These are phyloP conservation scores for Eurois occulta DNA, from an alignment of 2,888 invertebrate species.

Conservation along the genomic window DNA sequence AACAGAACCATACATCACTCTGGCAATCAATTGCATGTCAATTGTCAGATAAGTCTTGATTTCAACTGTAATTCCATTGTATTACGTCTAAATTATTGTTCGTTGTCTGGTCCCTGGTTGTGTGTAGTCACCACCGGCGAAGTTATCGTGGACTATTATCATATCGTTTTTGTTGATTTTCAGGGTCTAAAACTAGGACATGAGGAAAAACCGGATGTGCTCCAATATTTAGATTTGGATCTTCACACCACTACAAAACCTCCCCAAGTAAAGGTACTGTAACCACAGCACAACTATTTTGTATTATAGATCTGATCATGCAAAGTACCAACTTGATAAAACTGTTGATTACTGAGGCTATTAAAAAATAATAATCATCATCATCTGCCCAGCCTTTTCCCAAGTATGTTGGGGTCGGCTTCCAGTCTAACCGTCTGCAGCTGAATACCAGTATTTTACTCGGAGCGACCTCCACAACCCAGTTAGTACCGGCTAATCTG, in stretches of 20 bases:
- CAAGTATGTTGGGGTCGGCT: no score
- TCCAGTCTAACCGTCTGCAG: no score
- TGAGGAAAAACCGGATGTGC: constrained; percentile 73
- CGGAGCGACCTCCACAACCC: no score
- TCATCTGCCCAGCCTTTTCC: no score
- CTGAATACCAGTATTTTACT: no score
- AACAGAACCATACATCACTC: neutral
- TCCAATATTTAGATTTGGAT: constrained; percentile 97
- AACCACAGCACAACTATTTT: constrained; percentile 24
- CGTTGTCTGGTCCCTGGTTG: neutral
- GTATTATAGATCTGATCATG: neutral
- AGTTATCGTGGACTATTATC: neutral
- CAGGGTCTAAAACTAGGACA: constrained; percentile 68
- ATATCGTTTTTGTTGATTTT: constrained; percentile 22
- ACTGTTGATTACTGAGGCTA: neutral
- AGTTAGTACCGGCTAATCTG: no score
- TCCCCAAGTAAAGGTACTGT: constrained; percentile 67
- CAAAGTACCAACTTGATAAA: neutral
- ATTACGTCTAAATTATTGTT: neutral
- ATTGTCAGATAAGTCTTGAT: neutral
- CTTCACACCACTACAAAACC: constrained; percentile 91
- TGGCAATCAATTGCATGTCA: neutral
- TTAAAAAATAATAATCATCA: neutral
- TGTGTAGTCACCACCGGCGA: neutral
- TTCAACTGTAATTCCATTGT: neutral